Conservation (phyloP, 92 coral and sea anemone genomes). For the Virgularia gustaviana region DNA sequence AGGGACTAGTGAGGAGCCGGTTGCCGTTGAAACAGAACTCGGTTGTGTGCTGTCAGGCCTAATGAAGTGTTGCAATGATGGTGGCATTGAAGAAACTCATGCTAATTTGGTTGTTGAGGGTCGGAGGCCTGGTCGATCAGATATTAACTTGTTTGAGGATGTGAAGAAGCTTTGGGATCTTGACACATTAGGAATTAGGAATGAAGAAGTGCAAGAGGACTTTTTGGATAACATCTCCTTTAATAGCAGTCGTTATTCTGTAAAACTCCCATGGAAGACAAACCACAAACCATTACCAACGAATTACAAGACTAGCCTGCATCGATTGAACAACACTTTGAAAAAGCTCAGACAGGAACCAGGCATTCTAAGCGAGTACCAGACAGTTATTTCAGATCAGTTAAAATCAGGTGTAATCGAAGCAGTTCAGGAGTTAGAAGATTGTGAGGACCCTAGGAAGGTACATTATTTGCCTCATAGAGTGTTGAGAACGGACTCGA, state of each 20-base stretch:
- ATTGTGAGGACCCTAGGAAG: neutral
- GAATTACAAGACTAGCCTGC: constrained; percentile 8
- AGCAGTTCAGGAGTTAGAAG: neutral
- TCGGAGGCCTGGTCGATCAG: neutral
- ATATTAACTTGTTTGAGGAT: constrained; percentile 10
- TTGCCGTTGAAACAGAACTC: constrained; percentile 10
- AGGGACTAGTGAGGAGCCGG: constrained; percentile 7
- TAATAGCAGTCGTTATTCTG: constrained; percentile 17
- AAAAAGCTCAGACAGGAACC: constrained; percentile 13
- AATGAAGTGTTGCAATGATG: neutral
- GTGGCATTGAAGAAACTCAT: neutral
- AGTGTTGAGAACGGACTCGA: neutral
- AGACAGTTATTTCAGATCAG: no score
- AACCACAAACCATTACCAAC: neutral
- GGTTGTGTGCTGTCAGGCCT: constrained; percentile 5
- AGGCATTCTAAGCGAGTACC: constrained; percentile 15
- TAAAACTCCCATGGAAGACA: constrained; percentile 21
- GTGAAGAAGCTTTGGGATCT: constrained; percentile 53
- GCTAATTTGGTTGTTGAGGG: neutral
- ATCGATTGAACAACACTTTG: neutral
- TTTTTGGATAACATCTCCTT: constrained; percentile 6
- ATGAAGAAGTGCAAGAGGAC: neutral
- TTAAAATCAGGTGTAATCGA: constrained; percentile 39
- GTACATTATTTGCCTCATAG: constrained; percentile 20
- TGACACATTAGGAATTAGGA: no score